A percentile compares a stretch with the other conserved stretches of the same genome.
phyloP scores from a whole-genome alignment of 2,888 invertebrate species.

The Listrodromus nycthemerus region DNA sequence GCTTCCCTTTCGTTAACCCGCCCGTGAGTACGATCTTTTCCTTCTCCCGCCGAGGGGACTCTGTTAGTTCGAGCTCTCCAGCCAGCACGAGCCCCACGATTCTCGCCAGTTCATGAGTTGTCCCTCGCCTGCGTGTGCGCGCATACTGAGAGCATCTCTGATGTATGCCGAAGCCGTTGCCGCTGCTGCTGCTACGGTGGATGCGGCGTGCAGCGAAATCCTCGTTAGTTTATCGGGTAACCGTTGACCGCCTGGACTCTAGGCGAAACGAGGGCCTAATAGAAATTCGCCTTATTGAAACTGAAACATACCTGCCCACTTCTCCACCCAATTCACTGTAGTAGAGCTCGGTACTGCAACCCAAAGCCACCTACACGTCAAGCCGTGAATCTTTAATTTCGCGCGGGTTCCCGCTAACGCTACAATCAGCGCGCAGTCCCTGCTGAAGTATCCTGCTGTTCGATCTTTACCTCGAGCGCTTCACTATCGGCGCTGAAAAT shows the following conservation, averaged over 20 bases:
- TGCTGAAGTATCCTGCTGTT: neutral
- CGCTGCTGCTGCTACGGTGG: neutral
- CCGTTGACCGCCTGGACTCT: constrained; percentile 49
- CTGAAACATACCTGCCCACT: constrained; percentile 2
- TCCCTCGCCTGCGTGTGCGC: neutral
- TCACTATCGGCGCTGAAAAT: constrained; percentile 25
- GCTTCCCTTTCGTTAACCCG: constrained; percentile 18
- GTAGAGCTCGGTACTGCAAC: constrained; percentile 5
- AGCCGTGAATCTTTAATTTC: constrained; percentile 34
- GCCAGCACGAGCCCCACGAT: constrained; percentile 34
- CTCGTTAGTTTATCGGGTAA: constrained; percentile 79
- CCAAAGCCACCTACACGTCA: constrained; percentile 23
- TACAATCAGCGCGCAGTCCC: neutral
- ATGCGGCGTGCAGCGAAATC: constrained; percentile 63
- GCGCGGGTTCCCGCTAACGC: neutral
- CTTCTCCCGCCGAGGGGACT: constrained; percentile 26
- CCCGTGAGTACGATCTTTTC: constrained; percentile 23
- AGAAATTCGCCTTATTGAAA: constrained; percentile 77
- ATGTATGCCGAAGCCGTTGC: neutral
- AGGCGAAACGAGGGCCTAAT: constrained; percentile 75
- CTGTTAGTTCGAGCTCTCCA: constrained; percentile 45
- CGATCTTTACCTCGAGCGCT: constrained; percentile 12
- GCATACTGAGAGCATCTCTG: neutral
- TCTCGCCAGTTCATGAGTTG: constrained; percentile 35
- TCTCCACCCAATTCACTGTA: neutral